Base-by-base conservation (phyloP, 2,888 invertebrate species). In the Apodemia duryi region DNA sequence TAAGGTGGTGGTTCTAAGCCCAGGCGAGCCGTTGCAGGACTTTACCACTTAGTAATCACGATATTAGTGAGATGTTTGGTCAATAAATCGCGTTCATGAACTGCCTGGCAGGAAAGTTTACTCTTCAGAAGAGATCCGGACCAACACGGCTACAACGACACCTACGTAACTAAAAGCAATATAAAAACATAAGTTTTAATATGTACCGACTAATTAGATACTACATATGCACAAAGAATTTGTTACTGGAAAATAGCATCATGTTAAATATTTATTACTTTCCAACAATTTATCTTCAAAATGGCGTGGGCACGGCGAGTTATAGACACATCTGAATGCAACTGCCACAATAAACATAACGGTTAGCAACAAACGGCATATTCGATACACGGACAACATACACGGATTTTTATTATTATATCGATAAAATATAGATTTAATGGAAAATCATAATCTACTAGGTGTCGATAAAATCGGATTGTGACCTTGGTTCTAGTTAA, bases 311-410 rank as follows among this genome's bases (percentile, higher is more conserved):
- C 60, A 35, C 6, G 1, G 32, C 35, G 60, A 60, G 60, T 60
- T 60, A 57, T 57, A 60, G 60, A 51, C 21, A 51, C 51, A 35
- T 60, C 35, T 60, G 35, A 35, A n/a, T 60, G 60, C 60, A 60
- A 60, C 13, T 13, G 60, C 60, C 35, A 60, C 13, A 46, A 46
- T 60, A 60, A 60, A 60, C 32, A 60, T 60, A 60, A 60, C 57
- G 57, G 57, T 32, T 10, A 6, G 2, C n/a, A 51, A 13, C 49
- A 51, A 51, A 51, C 49, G 49, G 49, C 49, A 51, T 21, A 51
- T 60, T 35, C 57, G n/a, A 60, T 32, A 60, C 35, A 60, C 35
- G 13, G n/a, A 32, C 28, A 54, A 54, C 32, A 60, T 32, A 7
- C 57, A 60, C 35, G 35, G 35, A 35, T 32, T 60, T 57, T 35